phyloP scores from a whole-genome alignment of 2,797 vertebrate species.

The Philypnodon macrostomus region DNA sequence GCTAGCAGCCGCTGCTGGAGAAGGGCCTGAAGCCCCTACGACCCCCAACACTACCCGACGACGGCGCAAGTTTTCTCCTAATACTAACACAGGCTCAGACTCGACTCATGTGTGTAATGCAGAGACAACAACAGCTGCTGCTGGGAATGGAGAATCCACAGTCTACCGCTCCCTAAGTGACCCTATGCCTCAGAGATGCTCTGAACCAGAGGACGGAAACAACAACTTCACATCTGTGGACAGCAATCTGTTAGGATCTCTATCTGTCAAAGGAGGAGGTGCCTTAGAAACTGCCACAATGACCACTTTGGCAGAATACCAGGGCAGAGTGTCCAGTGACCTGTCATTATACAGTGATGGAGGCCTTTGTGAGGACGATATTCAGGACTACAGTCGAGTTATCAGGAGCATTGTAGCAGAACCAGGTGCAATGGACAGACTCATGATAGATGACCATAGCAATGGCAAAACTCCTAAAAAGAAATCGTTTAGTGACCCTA shows the following conservation, averaged over 20 bases:
- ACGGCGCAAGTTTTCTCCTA: constrained; percentile 87
- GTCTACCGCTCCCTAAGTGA: constrained; percentile 92
- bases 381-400: constrained; percentile 86
- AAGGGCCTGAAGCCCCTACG: constrained; percentile 78
- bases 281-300: constrained; percentile 69
- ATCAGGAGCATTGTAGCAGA: constrained; percentile 91
- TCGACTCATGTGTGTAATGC: constrained; percentile 79
- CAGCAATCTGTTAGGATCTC: constrained; percentile 90
- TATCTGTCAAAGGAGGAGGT: constrained; percentile 81
- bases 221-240: constrained; percentile 84
- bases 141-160: constrained; percentile 67
- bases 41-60: constrained; percentile 86
- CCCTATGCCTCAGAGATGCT: constrained; percentile 93
- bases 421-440: constrained; percentile 86
- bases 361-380: constrained; percentile 67
- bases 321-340: constrained; percentile 88
- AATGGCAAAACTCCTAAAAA: constrained; percentile 92
- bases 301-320: constrained; percentile 73
- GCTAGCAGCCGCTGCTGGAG: constrained; percentile 26
- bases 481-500: constrained; percentile 96
- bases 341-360: constrained; percentile 90
- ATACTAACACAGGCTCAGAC: constrained; percentile 77
- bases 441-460: constrained; percentile 83
- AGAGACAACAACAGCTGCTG: constrained; percentile 68
- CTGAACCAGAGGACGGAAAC: constrained; percentile 77